These are phyloP conservation scores for Chouioia cunea DNA, from an alignment of 2,888 invertebrate species.

Conservation along the genomic window DNA sequence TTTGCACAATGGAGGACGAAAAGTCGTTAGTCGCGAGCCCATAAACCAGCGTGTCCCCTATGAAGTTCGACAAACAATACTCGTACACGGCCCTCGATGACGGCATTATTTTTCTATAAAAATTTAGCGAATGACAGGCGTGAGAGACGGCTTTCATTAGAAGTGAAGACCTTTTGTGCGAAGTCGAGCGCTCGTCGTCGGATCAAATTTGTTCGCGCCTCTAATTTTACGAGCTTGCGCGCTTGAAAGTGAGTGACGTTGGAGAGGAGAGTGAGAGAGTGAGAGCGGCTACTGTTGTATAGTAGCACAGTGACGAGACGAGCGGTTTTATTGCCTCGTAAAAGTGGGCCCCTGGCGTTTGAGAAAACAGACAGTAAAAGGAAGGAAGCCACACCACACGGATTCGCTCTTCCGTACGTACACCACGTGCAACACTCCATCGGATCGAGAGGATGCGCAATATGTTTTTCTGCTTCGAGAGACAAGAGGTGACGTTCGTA, in stretches of 20 bases:
- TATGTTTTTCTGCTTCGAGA: slow-evolving; percentile 1
- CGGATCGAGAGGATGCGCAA: slow-evolving; percentile 14
- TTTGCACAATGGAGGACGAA: neutral
- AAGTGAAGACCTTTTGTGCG: too few relatives aligned
- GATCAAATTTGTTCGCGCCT: slow-evolving; percentile 64
- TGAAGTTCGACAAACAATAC: neutral
- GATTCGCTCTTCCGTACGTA: slow-evolving; percentile 20
- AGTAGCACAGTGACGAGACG: slow-evolving; percentile 57
- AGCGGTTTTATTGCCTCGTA: slow-evolving; percentile 66
- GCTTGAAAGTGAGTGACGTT: slow-evolving; percentile 1
- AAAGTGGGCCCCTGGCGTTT: slow-evolving; percentile 54
- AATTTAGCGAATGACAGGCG: slow-evolving; percentile 1
- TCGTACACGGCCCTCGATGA: neutral
- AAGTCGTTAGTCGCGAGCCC: slow-evolving; percentile 9
- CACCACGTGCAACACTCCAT: slow-evolving; percentile 12
- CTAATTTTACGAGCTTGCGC: slow-evolving; percentile 64
- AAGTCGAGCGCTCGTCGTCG: neutral
- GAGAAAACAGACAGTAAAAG: slow-evolving; percentile 57
- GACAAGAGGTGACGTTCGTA: too few relatives aligned
- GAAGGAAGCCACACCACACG: neutral
- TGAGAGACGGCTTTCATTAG: slow-evolving; percentile 10
- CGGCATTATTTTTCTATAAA: neutral
- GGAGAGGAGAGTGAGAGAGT: neutral
- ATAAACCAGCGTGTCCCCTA: slow-evolving; percentile 2
- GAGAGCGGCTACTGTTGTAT: slow-evolving; percentile 34